Evolutionary conservation across 1,140 invertebrate species (phyloP).

Genomic region (Augochlora pura): DNA sequence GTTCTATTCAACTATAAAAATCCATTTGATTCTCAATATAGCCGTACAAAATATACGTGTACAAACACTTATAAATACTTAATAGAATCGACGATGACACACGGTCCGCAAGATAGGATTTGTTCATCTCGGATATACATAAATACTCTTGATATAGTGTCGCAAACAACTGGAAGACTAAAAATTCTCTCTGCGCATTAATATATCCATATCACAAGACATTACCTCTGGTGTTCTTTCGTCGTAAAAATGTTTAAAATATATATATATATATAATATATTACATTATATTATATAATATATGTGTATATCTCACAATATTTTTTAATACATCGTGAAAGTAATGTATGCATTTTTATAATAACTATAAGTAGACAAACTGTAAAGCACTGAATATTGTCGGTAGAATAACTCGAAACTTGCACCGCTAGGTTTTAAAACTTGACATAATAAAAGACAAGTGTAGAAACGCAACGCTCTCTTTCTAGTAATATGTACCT

Average conservation of each 20-base stretch:
- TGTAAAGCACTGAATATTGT: slow-evolving; percentile 39
- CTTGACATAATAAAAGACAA: slow-evolving; percentile 45
- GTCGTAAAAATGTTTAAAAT: slow-evolving; percentile 43
- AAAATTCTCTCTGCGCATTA: background rate
- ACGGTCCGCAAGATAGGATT: slow-evolving; percentile 44
- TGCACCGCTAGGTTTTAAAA: slow-evolving; percentile 38
- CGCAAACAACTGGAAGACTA: slow-evolving; percentile 50
- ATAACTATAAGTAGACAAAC: slow-evolving; percentile 41
- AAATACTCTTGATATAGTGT: slow-evolving; percentile 44
- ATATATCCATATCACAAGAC: slow-evolving; percentile 51
- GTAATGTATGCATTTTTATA: slow-evolving; percentile 54
- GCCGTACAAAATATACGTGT: slow-evolving; percentile 58
- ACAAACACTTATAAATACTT: slow-evolving; percentile 54
- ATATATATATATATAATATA: slow-evolving; percentile 33
- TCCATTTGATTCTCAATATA: slow-evolving; percentile 53
- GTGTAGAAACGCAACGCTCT: background rate
- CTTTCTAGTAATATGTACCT: background rate
- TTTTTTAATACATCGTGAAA: slow-evolving; percentile 34
- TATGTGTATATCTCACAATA: slow-evolving; percentile 48
- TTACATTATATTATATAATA: no score
- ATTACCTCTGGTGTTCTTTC: slow-evolving; percentile 36
- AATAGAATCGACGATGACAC: slow-evolving; percentile 43
- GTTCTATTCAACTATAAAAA: slow-evolving; percentile 52
- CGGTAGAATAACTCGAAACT: slow-evolving; percentile 25
- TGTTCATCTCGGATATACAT: slow-evolving; percentile 47